Evolutionary conservation across 2,888 invertebrate species (phyloP).

Genomic region (Mystacides longicornis): DNA sequence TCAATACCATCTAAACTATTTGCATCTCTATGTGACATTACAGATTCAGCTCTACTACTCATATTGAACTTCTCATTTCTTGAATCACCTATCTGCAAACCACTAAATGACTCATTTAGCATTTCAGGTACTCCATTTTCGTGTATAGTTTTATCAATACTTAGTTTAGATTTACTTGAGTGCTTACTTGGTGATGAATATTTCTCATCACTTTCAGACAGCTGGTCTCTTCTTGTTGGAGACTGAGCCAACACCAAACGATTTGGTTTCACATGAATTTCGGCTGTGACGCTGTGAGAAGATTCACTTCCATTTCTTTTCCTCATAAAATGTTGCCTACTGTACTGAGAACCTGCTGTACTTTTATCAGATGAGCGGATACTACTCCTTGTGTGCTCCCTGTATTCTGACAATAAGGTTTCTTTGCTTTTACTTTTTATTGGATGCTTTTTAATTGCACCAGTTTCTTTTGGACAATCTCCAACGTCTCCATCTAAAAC

Average conservation of each 20-base stretch:
- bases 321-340: conserved; percentile 8
- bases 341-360: conserved; percentile 26
- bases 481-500: conserved; percentile 29
- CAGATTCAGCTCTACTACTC: background rate
- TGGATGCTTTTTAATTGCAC: conserved; percentile 9
- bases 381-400: conserved; percentile 32
- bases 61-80: background rate
- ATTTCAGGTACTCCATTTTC: background rate
- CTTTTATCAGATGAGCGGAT: conserved; percentile 24
- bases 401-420: conserved; percentile 9
- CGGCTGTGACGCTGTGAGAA: conserved; percentile 38
- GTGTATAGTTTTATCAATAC: background rate
- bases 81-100: conserved; percentile 24
- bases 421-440: conserved; percentile 6
- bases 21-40: conserved; percentile 30
- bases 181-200: conserved; percentile 22
- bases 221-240: conserved; percentile 32
- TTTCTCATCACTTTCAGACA: conserved; percentile 30
- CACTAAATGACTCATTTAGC: background rate
- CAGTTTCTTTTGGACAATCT: conserved; percentile 6
- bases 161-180: conserved; percentile 3
- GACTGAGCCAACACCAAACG: conserved; percentile 40
- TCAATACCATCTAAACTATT: conserved; percentile 41
- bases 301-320: conserved; percentile 23
- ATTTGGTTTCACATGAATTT: conserved; percentile 44